A percentile compares a stretch with the other conserved stretches of the same genome.
Evolutionary conservation across 2,888 invertebrate species (phyloP).

Genomic region (Chelonus formosanus): DNA sequence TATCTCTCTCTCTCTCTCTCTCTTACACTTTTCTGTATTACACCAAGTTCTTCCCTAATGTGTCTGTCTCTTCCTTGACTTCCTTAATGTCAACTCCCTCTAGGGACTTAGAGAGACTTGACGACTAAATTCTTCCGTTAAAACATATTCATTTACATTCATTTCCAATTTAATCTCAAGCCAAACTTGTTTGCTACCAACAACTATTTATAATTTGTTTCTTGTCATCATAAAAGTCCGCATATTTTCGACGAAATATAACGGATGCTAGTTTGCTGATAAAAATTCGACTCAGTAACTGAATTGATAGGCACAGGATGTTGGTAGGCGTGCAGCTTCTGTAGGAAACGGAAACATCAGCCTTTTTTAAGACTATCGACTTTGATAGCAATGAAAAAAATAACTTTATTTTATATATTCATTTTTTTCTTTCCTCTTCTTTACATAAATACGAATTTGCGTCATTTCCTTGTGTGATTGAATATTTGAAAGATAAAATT

Average conservation of each 20-base stretch:
- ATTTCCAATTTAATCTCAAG: background rate
- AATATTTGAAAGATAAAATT: no score
- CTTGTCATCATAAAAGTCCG: no score
- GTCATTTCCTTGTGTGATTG: no score
- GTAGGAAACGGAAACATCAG: constrained; percentile 14
- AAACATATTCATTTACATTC: constrained; percentile 3
- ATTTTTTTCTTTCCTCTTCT: no score
- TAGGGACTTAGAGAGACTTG: background rate
- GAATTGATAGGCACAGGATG: background rate
- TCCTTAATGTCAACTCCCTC: constrained; percentile 11
- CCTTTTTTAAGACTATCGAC: background rate
- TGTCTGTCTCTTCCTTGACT: constrained; percentile 1
- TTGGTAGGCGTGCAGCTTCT: constrained; percentile 4
- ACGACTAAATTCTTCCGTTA: no score
- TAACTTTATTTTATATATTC: no score
- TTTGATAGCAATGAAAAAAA: no score
- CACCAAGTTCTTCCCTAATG: background rate
- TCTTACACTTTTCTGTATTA: constrained; percentile 3
- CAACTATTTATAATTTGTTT: no score
- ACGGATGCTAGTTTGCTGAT: background rate
- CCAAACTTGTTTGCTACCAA: no score
- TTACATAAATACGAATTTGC: no score
- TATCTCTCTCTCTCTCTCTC: constrained; percentile 13
- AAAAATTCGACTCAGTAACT: background rate
- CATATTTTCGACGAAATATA: background rate